Conservation (phyloP, 2,888 invertebrate species). For the Lutraria lutraria region DNA sequence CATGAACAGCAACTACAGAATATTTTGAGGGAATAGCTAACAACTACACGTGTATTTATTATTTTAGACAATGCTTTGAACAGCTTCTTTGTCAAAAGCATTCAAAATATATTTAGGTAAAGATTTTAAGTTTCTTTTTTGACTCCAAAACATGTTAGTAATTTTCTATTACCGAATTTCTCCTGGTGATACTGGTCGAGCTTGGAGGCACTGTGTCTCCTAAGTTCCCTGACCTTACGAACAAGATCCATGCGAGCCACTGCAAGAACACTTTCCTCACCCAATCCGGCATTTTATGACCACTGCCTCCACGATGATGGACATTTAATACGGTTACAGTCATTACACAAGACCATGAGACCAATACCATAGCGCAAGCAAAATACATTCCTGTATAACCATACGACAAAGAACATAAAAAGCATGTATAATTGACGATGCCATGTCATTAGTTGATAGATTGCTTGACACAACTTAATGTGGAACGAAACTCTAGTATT, state of each 20-base stretch:
- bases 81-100: too few species aligned
- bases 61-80: too few species aligned
- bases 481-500: too few species aligned
- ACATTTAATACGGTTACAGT: slow-evolving; percentile 74
- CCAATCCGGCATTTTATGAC: slow-evolving; percentile 66
- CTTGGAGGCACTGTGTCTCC: background rate
- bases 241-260: slow-evolving; percentile 46
- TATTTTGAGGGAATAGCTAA: too few species aligned
- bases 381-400: slow-evolving; percentile 71
- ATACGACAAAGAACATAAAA: too few species aligned
- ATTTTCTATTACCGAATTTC: background rate
- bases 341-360: slow-evolving; percentile 76
- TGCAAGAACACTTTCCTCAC: slow-evolving; percentile 65
- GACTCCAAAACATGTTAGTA: background rate
- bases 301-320: slow-evolving; percentile 69
- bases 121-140: background rate
- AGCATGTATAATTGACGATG: too few species aligned
- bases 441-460: too few species aligned
- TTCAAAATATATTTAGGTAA: too few species aligned
- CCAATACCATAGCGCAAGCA: slow-evolving; percentile 74
- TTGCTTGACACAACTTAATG: too few species aligned
- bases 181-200: background rate
- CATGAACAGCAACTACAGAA: too few species aligned
- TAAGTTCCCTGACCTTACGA: slow-evolving; percentile 7
- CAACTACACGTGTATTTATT: too few species aligned